Percentiles rank a stretch among this genome's conserved stretches.
Conservation (phyloP, 2,888 invertebrate genomes). For the Mimumesa dahlbomi region DNA sequence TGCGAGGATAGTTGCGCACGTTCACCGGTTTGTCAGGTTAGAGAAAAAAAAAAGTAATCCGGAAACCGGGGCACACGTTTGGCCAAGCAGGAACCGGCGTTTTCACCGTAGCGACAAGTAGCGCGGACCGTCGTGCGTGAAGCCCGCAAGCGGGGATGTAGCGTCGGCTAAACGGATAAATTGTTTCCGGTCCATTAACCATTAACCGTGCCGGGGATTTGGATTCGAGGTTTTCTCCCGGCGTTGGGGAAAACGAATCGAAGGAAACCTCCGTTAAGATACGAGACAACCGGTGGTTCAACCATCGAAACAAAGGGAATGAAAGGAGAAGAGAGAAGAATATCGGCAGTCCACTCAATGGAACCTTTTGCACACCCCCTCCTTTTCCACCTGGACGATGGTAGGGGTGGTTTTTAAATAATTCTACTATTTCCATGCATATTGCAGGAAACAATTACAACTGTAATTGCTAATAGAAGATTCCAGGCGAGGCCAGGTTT, state of each 20-base stretch:
- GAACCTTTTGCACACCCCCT: slow-evolving; percentile 40
- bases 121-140: slow-evolving; percentile 25
- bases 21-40: too few species aligned
- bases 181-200: slow-evolving; percentile 78
- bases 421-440: slow-evolving; percentile 80
- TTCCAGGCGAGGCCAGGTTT: slow-evolving; percentile 79
- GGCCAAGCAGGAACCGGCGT: slow-evolving; percentile 22
- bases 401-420: slow-evolving; percentile 79
- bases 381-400: slow-evolving; percentile 25
- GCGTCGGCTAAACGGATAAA: slow-evolving; percentile 70
- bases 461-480: slow-evolving; percentile 81
- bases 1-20: too few species aligned
- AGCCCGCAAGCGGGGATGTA: slow-evolving; percentile 10
- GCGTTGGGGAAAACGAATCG: slow-evolving; percentile 58
- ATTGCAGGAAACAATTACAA: slow-evolving; percentile 81
- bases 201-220: slow-evolving; percentile 72
- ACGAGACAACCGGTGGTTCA: slow-evolving; percentile 17
- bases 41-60: slow-evolving; percentile 21
- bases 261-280: slow-evolving; percentile 52
- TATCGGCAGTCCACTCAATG: slow-evolving; percentile 51
- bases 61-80: slow-evolving; percentile 12
- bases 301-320: slow-evolving; percentile 6
- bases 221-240: slow-evolving; percentile 69
- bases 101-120: slow-evolving; percentile 38
- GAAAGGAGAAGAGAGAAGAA: slow-evolving; percentile 54